Evolutionary conservation across 1,140 invertebrate species (phyloP), one percentile per base, ranked within the genome.

Genomic region (Drosophila erecta): DNA sequence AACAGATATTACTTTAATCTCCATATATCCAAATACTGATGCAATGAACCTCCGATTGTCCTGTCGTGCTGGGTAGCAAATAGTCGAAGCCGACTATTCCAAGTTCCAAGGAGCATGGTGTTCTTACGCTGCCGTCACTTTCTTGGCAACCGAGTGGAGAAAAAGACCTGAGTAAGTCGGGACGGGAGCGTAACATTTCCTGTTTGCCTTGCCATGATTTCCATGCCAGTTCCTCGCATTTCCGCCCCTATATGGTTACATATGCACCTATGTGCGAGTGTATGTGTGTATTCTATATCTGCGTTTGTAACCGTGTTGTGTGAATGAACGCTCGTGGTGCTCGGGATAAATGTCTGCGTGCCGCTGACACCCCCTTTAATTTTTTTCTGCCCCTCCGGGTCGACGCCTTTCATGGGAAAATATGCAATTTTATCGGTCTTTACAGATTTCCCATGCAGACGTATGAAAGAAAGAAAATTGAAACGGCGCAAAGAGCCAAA

Each of bases 351-450:
- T 86, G 83, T 79, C 78, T 71, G 64, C 33, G 41, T 57, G 49
- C 33, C 50, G 46, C 41, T 55, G 49, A 35, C 30, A 50, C 49
- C 41, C 46, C 17, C 17, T 37, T 17, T n/a, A 6, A 11, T 43
- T 67, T 44, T 74, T 65, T 58, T 27, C 15, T 27, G 10, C 50
- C 69, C 67, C 56, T 38, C 20, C n/a, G 65, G 61, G 27, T 55
- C 65, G 64, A 74, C 58, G 64, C 74, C 76, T 89, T 79, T 78
- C 85, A 89, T 85, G 76, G 85, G 67, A 90, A 90, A 90, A 90
- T 89, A 89, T 89, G 84, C 84, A 89, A 89, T 89, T 89, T 89
- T 89, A 89, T 89, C 84, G 84, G 85, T 89, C 84, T 80, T 89
- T 90, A 89, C 84, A 89, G 84, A 89, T 89, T 89, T 90, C 24